Base-by-base conservation (phyloP, 2,797 vertebrate species). In the Stomatorhinus walkeri region DNA sequence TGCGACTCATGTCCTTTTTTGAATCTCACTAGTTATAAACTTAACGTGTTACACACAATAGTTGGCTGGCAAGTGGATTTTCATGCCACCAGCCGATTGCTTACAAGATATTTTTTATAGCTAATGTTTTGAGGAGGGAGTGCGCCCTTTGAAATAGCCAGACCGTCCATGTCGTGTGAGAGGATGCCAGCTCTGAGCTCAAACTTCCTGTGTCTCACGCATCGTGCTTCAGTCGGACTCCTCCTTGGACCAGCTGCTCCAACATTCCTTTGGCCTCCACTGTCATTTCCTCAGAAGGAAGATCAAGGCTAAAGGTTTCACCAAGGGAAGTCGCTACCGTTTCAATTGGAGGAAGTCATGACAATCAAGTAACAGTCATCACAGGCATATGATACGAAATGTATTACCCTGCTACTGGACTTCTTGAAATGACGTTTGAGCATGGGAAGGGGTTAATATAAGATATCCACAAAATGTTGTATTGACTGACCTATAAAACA, bases 331-430 rank as follows among this genome's bases (percentile, higher is more conserved):
- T 89, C 90, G 95, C 95, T 96, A 94, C 95, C 93, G 95, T 95
- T 95, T 96, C 92, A 95, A 96, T 95, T 52, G 94, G 83, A 94
- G 95, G 95, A 96, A 95, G 93, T 91, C 54, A n/a, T 84, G 24
- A 87, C 90, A 92, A 92, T 89, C 92, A 89, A 90, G 90, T n/a
- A 87, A 88, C 90, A 83, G 89, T 36, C 92, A 93, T 93, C 92
- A 89, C 89, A 91, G 48, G 0, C 89, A 91, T 88, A 22, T 40
- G 91, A 48, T 85, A 88, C 61, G 59, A 90, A 85, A 43, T 5
- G 51, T 52, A 52, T 46, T 59, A 88, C 1, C 89, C 86, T 64
- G 49, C 88, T 87, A 79, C 51, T 56, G 79, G 89, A 32, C n/a
- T n/a, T 87, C 59, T 92, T 90, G 90, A 61, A n/a, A 52, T 0